Base-by-base conservation (phyloP, 1,140 invertebrate genomes). In the Nasonia vitripennis region DNA sequence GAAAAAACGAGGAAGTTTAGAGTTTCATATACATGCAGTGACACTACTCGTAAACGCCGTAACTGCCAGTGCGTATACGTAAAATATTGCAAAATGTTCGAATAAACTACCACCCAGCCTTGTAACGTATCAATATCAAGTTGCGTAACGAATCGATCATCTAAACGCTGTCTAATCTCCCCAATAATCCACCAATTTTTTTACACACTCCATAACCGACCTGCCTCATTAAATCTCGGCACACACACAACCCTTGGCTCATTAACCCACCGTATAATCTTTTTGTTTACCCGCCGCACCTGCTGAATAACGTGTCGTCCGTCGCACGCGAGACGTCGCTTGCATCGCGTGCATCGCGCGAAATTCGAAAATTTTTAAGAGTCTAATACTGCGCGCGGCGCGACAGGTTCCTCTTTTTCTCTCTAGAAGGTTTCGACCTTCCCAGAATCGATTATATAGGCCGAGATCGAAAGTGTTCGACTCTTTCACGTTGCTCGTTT, bases 381-480 rank as follows among this genome's bases (percentile, higher is more conserved):
- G 55, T 7, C 55, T 17, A 7, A 62, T 62, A 62, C 17, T 5
- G 20, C 7, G 20, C 20, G 20, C 55, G 55, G 55, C 55, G 55
- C 55, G 55, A 62, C 55, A 62, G 55, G 55, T 62, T 62, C 55
- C 55, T 62, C 17, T 62, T 0, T 10, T 1, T 11, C 34, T 45
- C 74, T n/a, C 37, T 20, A 31, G 55, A 67, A 79, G 37, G 78
- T 79, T 14, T 12, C 9, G 31, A 48, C 68, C 70, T 81, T 81
- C 80, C 70, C 12, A 11, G 80, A 81, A 81, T 20, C 80, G 80
- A 81, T 81, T 81, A 81, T 71, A 62, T n/a, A 14, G 2, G 79
- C 7, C 10, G 14, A 41, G 11, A 62, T 71, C 68, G 23, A 71
- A 71, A 71, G 23, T 71, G 23, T 71, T 71, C 27, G 7, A 11